Percentiles rank a stretch among this genome's conserved stretches.
phyloP scores from a whole-genome alignment of 2,113 vertebrate genomes.

The Mustela lutreola region DNA sequence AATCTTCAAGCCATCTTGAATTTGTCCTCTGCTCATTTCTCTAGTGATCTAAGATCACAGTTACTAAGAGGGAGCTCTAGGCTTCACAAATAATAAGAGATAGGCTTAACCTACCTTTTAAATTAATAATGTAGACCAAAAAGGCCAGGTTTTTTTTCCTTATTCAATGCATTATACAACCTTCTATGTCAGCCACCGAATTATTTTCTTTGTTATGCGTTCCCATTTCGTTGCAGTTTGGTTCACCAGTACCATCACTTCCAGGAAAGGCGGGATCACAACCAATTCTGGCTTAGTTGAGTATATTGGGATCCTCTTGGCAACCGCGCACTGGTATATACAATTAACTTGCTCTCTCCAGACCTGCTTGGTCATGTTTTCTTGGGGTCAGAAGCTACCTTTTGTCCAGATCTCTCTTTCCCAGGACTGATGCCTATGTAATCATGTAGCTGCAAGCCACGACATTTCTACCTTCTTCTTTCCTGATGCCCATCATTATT shows the following conservation, averaged over 20 bases:
- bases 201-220: neutral
- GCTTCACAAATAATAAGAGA: constrained; percentile 1
- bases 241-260: neutral
- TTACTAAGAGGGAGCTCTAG: neutral
- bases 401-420: neutral
- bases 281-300: neutral
- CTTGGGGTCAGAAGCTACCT: neutral
- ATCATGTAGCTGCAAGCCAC: neutral
- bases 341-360: neutral
- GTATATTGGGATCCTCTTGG: neutral
- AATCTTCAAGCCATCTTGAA: neutral
- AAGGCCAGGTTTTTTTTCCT: neutral
- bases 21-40: neutral
- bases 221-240: neutral
- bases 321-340: neutral
- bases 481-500: neutral
- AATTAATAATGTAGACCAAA: neutral
- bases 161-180: neutral
- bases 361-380: neutral
- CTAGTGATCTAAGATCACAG: neutral
- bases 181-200: neutral
- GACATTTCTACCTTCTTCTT: neutral
- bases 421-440: neutral
- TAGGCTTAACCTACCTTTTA: neutral
- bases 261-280: neutral